Percentiles rank a stretch among this genome's conserved stretches.
Evolutionary conservation across 2,113 vertebrate genomes (phyloP).

Genomic region (Pseudorhombus dupliciocellatus): DNA sequence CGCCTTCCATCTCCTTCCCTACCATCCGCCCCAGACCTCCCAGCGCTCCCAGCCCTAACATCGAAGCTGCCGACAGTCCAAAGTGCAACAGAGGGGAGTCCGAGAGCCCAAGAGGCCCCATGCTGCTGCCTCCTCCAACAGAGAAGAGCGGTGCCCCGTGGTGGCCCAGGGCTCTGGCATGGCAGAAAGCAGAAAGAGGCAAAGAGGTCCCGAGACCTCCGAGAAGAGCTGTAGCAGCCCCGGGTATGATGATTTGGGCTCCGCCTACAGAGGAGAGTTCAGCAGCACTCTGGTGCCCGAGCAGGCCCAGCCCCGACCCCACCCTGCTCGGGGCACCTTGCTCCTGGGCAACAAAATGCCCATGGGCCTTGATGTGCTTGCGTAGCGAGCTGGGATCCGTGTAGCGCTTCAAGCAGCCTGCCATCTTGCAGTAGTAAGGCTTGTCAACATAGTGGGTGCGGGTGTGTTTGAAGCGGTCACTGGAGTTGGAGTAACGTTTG

Average conservation of each 20-base stretch:
- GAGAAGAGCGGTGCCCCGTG: conserved; percentile 58
- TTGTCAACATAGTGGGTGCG: conserved; percentile 99
- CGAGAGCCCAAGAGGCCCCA: conserved; percentile 82
- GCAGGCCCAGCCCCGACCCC: conserved; percentile 51
- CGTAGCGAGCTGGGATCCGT: conserved; percentile 98
- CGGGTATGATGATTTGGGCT: conserved; percentile 85
- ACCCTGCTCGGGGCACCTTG: conserved; percentile 75
- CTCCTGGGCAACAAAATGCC: conserved; percentile 90
- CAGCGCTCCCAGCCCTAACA: conserved; percentile 82
- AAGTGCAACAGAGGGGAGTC: conserved; percentile 88
- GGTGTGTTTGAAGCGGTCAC: conserved; percentile 99
- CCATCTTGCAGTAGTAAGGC: conserved; percentile 99
- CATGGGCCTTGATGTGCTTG: conserved; percentile 99
- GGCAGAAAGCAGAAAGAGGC: conserved; percentile 80
- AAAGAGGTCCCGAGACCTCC: conserved; percentile 80
- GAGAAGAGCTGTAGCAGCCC: conserved; percentile 84
- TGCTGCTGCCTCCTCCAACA: conserved; percentile 35
- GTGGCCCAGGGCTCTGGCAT: conserved; percentile 80
- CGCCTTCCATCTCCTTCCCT: conserved; percentile 47
- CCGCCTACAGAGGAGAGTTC: conserved; percentile 80
- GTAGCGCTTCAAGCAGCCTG: conserved; percentile 96
- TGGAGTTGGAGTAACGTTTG: conserved; percentile 99
- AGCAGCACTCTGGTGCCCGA: conserved; percentile 1
- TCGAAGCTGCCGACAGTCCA: conserved; percentile 86
- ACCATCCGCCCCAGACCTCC: conserved; percentile 47